phyloP scores from a whole-genome alignment of 2,797 vertebrate genomes.

The Amazona finschi region DNA sequence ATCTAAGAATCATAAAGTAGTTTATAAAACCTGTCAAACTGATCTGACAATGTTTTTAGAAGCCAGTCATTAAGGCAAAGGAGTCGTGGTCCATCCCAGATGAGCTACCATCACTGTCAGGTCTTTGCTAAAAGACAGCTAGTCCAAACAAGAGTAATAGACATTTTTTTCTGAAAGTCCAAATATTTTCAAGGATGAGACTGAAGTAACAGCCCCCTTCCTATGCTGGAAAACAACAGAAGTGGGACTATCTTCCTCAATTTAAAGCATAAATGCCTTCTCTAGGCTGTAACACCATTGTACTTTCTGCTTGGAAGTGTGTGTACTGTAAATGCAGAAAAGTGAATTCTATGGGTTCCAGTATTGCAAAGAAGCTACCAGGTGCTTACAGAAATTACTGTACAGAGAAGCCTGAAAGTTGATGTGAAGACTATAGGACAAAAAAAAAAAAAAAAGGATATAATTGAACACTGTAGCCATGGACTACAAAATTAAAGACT shows the following conservation, averaged over 20 bases:
- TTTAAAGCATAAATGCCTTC: background rate
- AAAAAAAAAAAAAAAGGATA: background rate
- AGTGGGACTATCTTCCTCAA: background rate
- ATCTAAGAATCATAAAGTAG: background rate
- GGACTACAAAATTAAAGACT: conserved; percentile 33
- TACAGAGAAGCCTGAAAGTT: background rate
- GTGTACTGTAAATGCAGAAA: background rate
- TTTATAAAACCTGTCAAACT: background rate
- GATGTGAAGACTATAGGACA: background rate
- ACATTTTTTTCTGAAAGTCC: background rate
- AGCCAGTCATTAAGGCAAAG: background rate
- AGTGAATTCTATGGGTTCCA: background rate
- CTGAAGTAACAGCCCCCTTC: background rate
- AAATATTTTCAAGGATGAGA: background rate
- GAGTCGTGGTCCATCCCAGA: background rate
- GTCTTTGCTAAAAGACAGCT: background rate
- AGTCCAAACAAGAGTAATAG: background rate
- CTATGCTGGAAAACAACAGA: background rate
- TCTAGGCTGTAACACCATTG: background rate
- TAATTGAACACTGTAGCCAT: background rate
- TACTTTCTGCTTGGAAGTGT: background rate
- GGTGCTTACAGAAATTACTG: background rate
- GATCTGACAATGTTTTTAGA: background rate
- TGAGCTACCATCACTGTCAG: background rate
- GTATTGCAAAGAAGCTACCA: background rate